A percentile compares a stretch with the other conserved stretches of the same genome.
Evolutionary conservation across 2,797 vertebrate species (phyloP).

Genomic region (Hippoglossus hippoglossus): DNA sequence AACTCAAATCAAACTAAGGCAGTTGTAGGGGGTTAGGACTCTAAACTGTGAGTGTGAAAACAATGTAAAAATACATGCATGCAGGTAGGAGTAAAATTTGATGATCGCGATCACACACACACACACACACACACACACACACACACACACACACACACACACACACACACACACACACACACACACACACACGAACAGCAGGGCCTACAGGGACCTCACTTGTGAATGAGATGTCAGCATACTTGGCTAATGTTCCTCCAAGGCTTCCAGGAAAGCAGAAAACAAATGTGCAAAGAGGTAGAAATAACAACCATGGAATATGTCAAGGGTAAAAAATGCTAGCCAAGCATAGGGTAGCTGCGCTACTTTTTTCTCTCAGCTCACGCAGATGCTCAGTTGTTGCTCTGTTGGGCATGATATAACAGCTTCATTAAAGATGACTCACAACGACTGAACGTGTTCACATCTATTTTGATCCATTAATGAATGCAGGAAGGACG

Average conservation of each 20-base stretch:
- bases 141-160: background rate
- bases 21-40: background rate
- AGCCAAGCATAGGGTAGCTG: constrained; percentile 59
- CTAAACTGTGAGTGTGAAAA: constrained; percentile 19
- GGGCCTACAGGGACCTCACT: constrained; percentile 59
- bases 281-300: constrained; percentile 71
- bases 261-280: constrained; percentile 52
- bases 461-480: background rate
- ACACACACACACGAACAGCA: constrained; percentile 33
- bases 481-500: background rate
- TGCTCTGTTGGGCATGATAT: constrained; percentile 45
- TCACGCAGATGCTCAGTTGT: constrained; percentile 33
- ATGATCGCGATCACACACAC: background rate
- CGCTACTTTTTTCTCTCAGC: constrained; percentile 24
- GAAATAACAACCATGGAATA: constrained; percentile 69
- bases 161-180: constrained; percentile 8
- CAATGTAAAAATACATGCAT: constrained; percentile 22
- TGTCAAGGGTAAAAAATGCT: constrained; percentile 73
- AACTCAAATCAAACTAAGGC: constrained; percentile 38
- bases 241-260: constrained; percentile 55
- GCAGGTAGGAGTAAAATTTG: constrained; percentile 41
- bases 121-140: constrained; percentile 12
- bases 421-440: constrained; percentile 63
- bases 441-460: constrained; percentile 24
- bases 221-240: constrained; percentile 72